Conservation (phyloP, 1,140 invertebrate genomes). For the Sminthurides bifidus region DNA sequence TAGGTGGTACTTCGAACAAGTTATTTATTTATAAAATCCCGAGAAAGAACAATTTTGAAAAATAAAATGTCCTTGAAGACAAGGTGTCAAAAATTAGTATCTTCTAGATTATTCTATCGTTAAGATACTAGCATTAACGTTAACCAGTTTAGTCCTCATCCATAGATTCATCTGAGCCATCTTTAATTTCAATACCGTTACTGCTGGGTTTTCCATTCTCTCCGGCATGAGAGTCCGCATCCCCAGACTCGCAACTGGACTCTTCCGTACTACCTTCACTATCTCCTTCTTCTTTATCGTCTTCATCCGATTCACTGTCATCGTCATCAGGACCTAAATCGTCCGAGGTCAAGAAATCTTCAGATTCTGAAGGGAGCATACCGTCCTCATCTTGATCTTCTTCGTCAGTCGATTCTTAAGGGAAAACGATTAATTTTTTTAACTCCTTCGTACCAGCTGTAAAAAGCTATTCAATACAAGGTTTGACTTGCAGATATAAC, state of each 20-base stretch:
- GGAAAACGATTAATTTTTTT: too few relatives aligned
- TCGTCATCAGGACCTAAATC: constrained; percentile 30
- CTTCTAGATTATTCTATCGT: too few relatives aligned
- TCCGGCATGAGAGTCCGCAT: constrained; percentile 4
- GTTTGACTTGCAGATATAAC: too few relatives aligned
- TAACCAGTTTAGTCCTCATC: constrained; percentile 23
- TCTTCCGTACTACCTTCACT: constrained; percentile 1
- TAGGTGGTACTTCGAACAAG: too few relatives aligned
- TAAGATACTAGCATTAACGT: too few relatives aligned
- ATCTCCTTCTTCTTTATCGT: constrained; percentile 5
- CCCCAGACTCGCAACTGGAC: not conserved
- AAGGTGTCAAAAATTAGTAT: too few relatives aligned
- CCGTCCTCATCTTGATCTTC: constrained; percentile 30
- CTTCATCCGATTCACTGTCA: constrained; percentile 23
- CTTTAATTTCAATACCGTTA: not conserved
- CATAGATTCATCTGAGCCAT: constrained; percentile 21
- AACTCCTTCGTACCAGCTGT: too few relatives aligned
- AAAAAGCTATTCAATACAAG: too few relatives aligned
- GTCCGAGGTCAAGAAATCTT: constrained; percentile 26
- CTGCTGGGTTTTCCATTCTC: constrained; percentile 13
- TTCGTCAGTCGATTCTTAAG: constrained; percentile 29
- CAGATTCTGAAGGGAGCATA: constrained; percentile 31
- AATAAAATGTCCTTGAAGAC: too few relatives aligned
- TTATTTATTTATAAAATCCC: too few relatives aligned
- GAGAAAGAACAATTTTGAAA: too few relatives aligned